A percentile compares a stretch with the other conserved stretches of the same genome.
Conservation (phyloP, 2,113 vertebrate genomes). For the Chroicocephalus ridibundus region DNA sequence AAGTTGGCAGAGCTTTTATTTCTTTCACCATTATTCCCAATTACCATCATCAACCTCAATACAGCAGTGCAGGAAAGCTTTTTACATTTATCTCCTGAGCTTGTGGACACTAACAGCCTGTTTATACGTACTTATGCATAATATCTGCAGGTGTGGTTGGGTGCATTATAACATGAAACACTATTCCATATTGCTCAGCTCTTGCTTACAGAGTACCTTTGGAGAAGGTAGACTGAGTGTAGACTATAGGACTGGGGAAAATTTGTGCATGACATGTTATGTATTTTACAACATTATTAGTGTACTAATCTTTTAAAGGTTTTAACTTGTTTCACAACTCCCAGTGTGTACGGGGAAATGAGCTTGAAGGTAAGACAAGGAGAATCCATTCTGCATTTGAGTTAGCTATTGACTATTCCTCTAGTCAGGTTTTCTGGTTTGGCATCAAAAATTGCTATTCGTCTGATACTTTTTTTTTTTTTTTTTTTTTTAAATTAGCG, state of each 20-base stretch:
- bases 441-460: background rate
- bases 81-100: background rate
- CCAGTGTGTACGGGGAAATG: background rate
- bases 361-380: background rate
- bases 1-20: background rate
- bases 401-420: background rate
- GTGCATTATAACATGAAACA: background rate
- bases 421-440: background rate
- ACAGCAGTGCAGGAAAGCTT: background rate
- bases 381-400: background rate
- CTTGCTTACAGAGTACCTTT: background rate
- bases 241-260: background rate
- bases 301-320: background rate
- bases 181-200: background rate
- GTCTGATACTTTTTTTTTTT: background rate
- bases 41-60: background rate
- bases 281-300: background rate
- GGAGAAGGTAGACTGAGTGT: background rate
- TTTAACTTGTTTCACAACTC: background rate
- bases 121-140: accelerated
- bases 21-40: background rate
- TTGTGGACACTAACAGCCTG: background rate
- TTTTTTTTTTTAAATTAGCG: background rate
- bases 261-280: accelerated
- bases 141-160: background rate